Evolutionary conservation across 2,888 invertebrate species (phyloP).

Genomic region (Luperina nickerlii): DNA sequence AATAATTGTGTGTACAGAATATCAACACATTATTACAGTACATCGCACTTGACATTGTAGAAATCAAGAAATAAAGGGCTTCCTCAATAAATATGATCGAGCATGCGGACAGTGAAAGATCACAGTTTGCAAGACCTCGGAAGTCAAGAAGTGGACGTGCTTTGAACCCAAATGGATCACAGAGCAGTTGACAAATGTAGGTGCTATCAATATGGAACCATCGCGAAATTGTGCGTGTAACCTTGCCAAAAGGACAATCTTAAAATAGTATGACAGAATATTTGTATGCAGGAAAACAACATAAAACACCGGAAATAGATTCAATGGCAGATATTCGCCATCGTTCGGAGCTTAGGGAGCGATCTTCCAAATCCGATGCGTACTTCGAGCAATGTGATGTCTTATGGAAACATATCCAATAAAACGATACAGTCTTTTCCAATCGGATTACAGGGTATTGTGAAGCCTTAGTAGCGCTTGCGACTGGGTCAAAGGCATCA

Average conservation of each 20-base stretch:
- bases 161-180: conserved; percentile 59
- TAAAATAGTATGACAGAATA: conserved; percentile 20
- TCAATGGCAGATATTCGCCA: conserved; percentile 39
- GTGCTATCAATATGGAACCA: conserved; percentile 40
- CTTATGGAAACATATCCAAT: conserved; percentile 62
- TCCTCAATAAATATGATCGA: conserved; percentile 77
- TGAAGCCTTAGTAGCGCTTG: conserved; percentile 73
- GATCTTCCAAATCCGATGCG: conserved; percentile 36
- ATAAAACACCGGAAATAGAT: conserved; percentile 42
- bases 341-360: conserved; percentile 38
- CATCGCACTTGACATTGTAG: conserved; percentile 67
- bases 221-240: conserved; percentile 31
- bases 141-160: conserved; percentile 62
- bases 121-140: conserved; percentile 68
- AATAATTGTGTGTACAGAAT: conserved; percentile 47
- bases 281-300: conserved; percentile 34
- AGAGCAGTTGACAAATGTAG: conserved; percentile 63
- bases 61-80: conserved; percentile 69
- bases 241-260: conserved; percentile 41
- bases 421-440: conserved; percentile 69
- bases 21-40: conserved; percentile 39
- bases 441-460: conserved; percentile 80
- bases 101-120: conserved; percentile 70
- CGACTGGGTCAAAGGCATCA: conserved; percentile 78
- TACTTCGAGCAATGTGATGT: conserved; percentile 43